Conservation (phyloP, 1,140 invertebrate species). For the Cheumatopsyche charites region DNA sequence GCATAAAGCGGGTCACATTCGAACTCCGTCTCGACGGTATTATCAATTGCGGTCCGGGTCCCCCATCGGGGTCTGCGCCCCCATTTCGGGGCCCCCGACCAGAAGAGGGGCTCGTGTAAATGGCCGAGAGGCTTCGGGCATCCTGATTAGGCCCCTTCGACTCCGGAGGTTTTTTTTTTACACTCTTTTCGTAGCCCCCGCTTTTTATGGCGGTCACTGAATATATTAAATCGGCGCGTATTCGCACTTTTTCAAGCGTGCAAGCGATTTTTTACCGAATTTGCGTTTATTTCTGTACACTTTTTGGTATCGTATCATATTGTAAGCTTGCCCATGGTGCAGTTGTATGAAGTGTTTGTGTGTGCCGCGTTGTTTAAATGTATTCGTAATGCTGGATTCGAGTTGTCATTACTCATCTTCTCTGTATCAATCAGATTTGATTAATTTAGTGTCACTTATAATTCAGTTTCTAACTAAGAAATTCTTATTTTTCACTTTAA, state of each 20-base stretch:
- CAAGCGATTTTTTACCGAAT: background rate
- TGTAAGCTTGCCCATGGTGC: too few species aligned
- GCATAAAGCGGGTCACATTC: too few species aligned
- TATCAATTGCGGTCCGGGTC: conserved; percentile 36
- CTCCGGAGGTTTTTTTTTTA: background rate
- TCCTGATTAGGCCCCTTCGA: conserved; percentile 37
- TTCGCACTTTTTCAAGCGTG: conserved; percentile 22
- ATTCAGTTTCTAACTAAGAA: too few species aligned
- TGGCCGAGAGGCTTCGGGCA: conserved; percentile 38
- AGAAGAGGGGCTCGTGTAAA: conserved; percentile 30
- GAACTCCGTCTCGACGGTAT: conserved; percentile 33
- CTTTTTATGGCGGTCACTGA: conserved; percentile 46
- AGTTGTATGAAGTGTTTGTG: too few species aligned
- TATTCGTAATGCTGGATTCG: too few species aligned
- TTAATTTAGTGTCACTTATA: too few species aligned
- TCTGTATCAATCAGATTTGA: too few species aligned
- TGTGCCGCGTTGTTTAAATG: too few species aligned
- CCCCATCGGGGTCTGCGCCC: background rate
- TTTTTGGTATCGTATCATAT: too few species aligned
- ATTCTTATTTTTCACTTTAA: too few species aligned
- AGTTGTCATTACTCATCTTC: too few species aligned
- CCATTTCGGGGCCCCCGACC: background rate
- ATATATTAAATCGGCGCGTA: conserved; percentile 42
- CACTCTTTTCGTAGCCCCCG: background rate
- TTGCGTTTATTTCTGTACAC: conserved; percentile 16